Conservation (phyloP, 92 coral and sea anemone species). For the Umimayanthus kanabou region DNA sequence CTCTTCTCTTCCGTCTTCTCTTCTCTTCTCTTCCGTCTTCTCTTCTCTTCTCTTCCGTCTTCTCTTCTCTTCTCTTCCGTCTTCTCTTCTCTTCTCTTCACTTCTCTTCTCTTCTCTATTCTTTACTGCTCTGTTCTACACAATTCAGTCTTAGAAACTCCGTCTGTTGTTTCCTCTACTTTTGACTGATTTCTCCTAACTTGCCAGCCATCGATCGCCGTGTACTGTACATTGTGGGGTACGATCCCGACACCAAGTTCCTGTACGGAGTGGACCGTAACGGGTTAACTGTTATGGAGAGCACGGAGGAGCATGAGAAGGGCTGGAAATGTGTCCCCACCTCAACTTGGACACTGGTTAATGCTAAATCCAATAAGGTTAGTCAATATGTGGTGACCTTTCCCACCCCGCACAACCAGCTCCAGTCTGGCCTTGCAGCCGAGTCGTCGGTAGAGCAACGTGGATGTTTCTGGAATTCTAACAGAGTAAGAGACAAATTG, state of each 20-base stretch:
- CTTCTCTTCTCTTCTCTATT: neutral
- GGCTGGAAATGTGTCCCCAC: slow-evolving; percentile 26
- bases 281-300: slow-evolving; percentile 49
- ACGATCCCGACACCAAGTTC: slow-evolving; percentile 32
- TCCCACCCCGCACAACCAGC: neutral
- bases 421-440: neutral
- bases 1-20: neutral
- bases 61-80: neutral
- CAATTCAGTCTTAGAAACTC: too few relatives aligned
- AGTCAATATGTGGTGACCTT: neutral
- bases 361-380: slow-evolving; percentile 43
- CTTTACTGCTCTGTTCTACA: neutral
- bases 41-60: neutral
- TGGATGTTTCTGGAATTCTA: too few relatives aligned
- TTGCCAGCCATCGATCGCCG: slow-evolving; percentile 49
- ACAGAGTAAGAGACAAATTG: too few relatives aligned
- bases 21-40: neutral
- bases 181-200: too few relatives aligned
- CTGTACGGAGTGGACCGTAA: slow-evolving; percentile 52
- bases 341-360: slow-evolving; percentile 37
- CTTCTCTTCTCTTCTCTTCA: neutral
- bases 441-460: neutral
- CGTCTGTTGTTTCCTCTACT: too few relatives aligned
- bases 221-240: slow-evolving; percentile 43
- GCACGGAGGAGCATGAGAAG: slow-evolving; percentile 38